Percentiles rank a stretch among this genome's conserved stretches.
phyloP scores from a whole-genome alignment of 2,888 invertebrate species.

The Marasmarcha lunaedactyla region DNA sequence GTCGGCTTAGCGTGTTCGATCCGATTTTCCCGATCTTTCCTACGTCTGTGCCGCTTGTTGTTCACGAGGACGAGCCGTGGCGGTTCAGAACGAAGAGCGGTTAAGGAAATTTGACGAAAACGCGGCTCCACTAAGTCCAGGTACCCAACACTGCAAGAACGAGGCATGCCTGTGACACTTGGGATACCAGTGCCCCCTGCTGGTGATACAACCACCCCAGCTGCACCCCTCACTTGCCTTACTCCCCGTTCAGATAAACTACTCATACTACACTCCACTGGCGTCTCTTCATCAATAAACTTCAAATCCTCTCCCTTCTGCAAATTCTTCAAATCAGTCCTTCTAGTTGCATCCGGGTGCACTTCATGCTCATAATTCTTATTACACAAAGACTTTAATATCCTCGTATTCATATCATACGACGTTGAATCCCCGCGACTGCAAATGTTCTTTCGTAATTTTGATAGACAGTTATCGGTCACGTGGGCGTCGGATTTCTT shows the following conservation, averaged over 20 bases:
- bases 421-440: constrained; percentile 44
- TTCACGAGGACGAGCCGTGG: constrained; percentile 84
- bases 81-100: constrained; percentile 79
- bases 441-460: constrained; percentile 58
- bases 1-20: constrained; percentile 46
- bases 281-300: constrained; percentile 78
- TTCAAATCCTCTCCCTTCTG: constrained; percentile 72
- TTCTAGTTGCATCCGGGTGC: constrained; percentile 41
- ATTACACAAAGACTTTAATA: constrained; percentile 52
- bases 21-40: constrained; percentile 37
- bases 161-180: constrained; percentile 76
- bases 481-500: constrained; percentile 63
- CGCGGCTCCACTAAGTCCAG: constrained; percentile 85
- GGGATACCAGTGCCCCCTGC: constrained; percentile 52
- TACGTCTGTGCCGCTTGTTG: constrained; percentile 66
- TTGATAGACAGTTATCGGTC: constrained; percentile 53
- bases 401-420: constrained; percentile 52
- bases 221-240: constrained; percentile 62
- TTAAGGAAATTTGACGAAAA: constrained; percentile 78
- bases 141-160: constrained; percentile 91
- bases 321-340: constrained; percentile 34
- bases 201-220: constrained; percentile 76
- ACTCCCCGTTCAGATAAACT: constrained; percentile 31
- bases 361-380: constrained; percentile 51
- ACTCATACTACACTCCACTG: constrained; percentile 32